phyloP scores from a whole-genome alignment of 2,797 vertebrate species.

The Luscinia megarhynchos region DNA sequence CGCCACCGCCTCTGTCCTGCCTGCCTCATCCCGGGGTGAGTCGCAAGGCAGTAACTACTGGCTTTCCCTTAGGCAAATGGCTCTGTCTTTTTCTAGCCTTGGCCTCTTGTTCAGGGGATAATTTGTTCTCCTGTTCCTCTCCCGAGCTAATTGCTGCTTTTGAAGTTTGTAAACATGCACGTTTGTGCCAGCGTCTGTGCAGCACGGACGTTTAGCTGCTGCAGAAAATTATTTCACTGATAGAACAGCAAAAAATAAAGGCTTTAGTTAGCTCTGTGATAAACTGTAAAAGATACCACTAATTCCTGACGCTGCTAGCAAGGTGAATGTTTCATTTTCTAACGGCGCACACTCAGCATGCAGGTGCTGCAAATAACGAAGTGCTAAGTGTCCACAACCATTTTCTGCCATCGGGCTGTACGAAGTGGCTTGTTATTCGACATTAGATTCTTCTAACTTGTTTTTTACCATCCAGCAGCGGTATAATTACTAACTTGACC shows the following conservation, averaged over 20 bases:
- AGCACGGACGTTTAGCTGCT: background rate
- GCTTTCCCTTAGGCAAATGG: background rate
- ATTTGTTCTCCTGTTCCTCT: background rate
- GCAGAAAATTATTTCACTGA: background rate
- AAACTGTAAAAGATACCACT: background rate
- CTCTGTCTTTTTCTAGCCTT: background rate
- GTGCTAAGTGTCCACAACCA: background rate
- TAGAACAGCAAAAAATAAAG: background rate
- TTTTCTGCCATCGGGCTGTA: background rate
- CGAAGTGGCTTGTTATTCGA: conserved; percentile 5
- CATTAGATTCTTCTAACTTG: conserved; percentile 36
- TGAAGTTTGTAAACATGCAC: conserved; percentile 36
- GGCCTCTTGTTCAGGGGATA: background rate
- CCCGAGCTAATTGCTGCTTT: background rate
- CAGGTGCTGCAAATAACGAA: background rate
- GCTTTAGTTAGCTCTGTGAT: background rate
- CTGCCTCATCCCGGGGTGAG: background rate
- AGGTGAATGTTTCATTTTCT: background rate
- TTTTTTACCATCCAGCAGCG: background rate
- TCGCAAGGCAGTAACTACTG: background rate
- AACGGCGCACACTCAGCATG: background rate
- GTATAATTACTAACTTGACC: conserved; percentile 65
- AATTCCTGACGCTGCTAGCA: background rate
- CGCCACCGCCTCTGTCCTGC: background rate
- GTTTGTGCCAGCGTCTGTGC: background rate